Percentiles rank a stretch among this genome's conserved stretches.
phyloP scores from a whole-genome alignment of 2,113 vertebrate species.

The Prunella himalayana region DNA sequence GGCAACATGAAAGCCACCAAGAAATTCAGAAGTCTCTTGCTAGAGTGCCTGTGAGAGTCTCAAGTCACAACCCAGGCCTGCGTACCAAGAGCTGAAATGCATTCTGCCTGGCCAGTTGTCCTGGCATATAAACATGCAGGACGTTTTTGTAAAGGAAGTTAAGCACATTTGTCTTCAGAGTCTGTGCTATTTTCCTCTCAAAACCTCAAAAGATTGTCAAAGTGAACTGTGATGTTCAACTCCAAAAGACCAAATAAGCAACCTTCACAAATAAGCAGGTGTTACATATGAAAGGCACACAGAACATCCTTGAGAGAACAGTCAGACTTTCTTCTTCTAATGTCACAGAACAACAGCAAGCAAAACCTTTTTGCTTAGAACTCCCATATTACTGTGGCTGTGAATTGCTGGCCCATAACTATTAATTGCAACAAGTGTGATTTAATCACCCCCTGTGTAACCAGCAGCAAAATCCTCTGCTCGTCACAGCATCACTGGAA shows the following conservation, averaged over 20 bases:
- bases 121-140: background rate
- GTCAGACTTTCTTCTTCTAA: background rate
- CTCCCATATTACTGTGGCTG: background rate
- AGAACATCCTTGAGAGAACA: background rate
- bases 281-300: background rate
- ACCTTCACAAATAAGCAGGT: background rate
- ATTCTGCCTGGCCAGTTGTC: background rate
- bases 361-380: background rate
- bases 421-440: background rate
- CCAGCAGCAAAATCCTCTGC: background rate
- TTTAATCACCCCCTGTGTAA: background rate
- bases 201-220: background rate
- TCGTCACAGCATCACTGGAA: background rate
- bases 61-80: background rate
- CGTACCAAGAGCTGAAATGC: background rate
- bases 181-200: background rate
- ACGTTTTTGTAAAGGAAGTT: background rate
- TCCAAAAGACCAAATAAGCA: background rate
- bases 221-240: background rate
- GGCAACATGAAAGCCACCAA: constrained; percentile 25
- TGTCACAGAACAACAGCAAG: background rate
- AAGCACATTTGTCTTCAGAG: background rate
- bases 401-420: background rate
- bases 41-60: background rate
- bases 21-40: background rate